Conservation (phyloP, 2,888 invertebrate genomes). For the Brenthis daphne region DNA sequence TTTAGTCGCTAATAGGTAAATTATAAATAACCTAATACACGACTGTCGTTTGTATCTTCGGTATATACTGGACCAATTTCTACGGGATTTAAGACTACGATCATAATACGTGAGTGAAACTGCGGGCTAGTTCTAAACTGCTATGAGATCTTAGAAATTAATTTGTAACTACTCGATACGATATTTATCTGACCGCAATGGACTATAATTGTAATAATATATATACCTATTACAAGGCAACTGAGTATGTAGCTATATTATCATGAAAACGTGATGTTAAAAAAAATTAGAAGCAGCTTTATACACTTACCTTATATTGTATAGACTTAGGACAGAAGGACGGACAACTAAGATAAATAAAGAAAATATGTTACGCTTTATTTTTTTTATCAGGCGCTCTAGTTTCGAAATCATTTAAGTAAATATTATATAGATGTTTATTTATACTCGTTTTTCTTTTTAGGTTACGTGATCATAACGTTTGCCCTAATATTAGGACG, state of each 20-base stretch:
- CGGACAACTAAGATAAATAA: not conserved
- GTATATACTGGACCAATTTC: no score
- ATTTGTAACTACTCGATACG: not conserved
- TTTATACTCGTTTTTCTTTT: slow-evolving; percentile 16
- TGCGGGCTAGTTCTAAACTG: no score
- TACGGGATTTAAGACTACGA: no score
- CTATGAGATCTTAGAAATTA: not conserved
- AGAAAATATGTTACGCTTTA: not conserved
- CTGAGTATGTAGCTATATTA: not conserved
- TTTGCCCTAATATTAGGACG: slow-evolving; percentile 85
- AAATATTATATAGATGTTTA: not conserved
- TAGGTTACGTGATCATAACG: slow-evolving; percentile 87
- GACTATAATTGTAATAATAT: not conserved
- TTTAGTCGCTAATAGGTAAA: no score
- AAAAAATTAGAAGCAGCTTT: no score
- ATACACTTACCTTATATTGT: no score
- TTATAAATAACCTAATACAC: no score
- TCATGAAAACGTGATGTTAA: not conserved
- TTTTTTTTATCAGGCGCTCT: not conserved
- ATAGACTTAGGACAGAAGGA: no score
- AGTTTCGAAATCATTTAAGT: not conserved
- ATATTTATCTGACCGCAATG: not conserved
- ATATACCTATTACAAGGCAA: not conserved
- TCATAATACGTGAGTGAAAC: no score
- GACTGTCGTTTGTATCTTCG: no score